phyloP scores from a whole-genome alignment of 2,888 invertebrate species.

The Pachycephus smyrnensis region DNA sequence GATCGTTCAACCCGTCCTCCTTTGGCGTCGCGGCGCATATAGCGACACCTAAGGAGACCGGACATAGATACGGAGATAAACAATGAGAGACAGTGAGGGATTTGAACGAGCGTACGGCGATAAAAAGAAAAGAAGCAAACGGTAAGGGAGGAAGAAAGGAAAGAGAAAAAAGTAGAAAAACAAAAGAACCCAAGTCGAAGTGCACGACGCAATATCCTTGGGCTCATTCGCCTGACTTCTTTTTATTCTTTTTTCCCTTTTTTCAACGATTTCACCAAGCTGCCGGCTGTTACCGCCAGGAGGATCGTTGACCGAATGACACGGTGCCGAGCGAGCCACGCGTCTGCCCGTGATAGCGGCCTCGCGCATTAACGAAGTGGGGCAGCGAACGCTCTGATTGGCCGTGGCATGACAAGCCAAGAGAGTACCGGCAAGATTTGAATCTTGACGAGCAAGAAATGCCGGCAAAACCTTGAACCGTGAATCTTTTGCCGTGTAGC shows the following conservation, averaged over 20 bases:
- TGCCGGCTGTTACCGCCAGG: background rate
- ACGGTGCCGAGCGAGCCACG: conserved; percentile 3
- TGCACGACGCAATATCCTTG: conserved; percentile 6
- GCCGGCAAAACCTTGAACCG: background rate
- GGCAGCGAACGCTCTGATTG: background rate
- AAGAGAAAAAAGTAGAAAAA: background rate
- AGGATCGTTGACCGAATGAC: conserved; percentile 20
- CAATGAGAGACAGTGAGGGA: background rate
- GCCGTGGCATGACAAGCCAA: background rate
- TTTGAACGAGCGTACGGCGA: background rate
- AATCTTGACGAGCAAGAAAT: background rate
- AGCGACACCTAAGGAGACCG: background rate
- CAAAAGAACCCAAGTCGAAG: background rate
- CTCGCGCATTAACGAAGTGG: background rate
- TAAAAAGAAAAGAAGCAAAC: background rate
- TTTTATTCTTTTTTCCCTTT: background rate
- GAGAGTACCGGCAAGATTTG: background rate
- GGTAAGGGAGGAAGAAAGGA: background rate
- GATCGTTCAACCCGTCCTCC: conserved; percentile 11
- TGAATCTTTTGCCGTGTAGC: background rate
- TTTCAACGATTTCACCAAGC: background rate
- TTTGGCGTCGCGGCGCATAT: background rate
- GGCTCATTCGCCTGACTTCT: background rate
- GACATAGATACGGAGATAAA: background rate
- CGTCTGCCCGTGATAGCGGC: conserved; percentile 19